Evolutionary conservation across 2,888 invertebrate species (phyloP), one percentile per base, ranked within the genome.

Genomic region (Xestobium rufovillosum): DNA sequence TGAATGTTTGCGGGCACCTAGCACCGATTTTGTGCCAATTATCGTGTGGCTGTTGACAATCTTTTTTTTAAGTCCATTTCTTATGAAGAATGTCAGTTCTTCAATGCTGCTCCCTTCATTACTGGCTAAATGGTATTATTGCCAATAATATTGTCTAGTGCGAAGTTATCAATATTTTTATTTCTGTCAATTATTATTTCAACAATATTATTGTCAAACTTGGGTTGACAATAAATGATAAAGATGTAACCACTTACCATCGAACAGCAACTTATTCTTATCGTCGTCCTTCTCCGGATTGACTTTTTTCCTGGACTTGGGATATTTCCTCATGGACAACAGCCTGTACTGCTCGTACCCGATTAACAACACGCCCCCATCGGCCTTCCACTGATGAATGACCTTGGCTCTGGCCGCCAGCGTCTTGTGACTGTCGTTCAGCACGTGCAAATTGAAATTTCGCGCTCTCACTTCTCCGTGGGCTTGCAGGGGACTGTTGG

Each of bases 301-400:
- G 53, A 73, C 71, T 57, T 73, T 77, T 50, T 72, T 78, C 56
- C 71, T 77, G 2, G 75, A 71, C 49, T 78, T 77, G 33, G 77
- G 77, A 34, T 78, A 73, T 50, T 80, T 76, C 59, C 84, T 85
- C 58, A 88, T 70, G 47, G 90, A 88, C 34, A 98, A 70, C 46
- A 95, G 76, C 11, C 97, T 75, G 60, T 91, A 98, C 60, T 97
- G 75, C 68, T 98, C 98, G 62, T 98, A 98, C 1, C 98, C 97
- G 60, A 98, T 90, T 52, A 98, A 72, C 23, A 98, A 70, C 1
- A 97, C 95, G 2, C 97, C 97, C 3, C 96, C 96, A 4, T 78
- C 74, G 23, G 76, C 74, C 25, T 78, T 74, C 97, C 97, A 98
- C 37, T 86, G 83, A 56, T 76, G 73, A 25, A 85, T 80, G 39